phyloP scores from a whole-genome alignment of 2,888 invertebrate genomes.

The Saturnia pavonia region DNA sequence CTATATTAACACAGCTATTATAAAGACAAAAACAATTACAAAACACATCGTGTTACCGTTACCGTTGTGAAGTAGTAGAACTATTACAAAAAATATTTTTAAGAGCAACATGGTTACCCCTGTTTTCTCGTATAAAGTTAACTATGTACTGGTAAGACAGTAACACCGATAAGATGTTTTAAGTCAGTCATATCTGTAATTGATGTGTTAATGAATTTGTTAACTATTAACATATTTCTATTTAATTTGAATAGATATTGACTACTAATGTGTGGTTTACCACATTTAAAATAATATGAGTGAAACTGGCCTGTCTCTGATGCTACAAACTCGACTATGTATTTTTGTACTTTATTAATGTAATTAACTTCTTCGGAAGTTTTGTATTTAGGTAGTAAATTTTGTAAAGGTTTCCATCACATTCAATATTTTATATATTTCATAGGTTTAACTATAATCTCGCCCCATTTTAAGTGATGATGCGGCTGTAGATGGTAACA shows the following conservation, averaged over 20 bases:
- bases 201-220: slow-evolving; percentile 8
- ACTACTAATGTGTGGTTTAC: neutral
- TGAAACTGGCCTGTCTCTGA: neutral
- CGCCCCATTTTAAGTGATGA: no score
- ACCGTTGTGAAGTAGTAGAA: slow-evolving; percentile 45
- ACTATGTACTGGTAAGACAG: slow-evolving; percentile 4
- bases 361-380: neutral
- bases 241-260: slow-evolving; percentile 22
- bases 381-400: neutral
- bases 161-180: slow-evolving; percentile 7
- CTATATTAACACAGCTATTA: slow-evolving; percentile 2
- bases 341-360: neutral
- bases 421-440: no score
- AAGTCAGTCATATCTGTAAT: slow-evolving; percentile 25
- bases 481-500: no score
- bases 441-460: no score
- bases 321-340: neutral
- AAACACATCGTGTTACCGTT: slow-evolving; percentile 35
- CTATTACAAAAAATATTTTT: slow-evolving; percentile 34
- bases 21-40: slow-evolving; percentile 24
- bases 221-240: slow-evolving; percentile 29
- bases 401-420: no score
- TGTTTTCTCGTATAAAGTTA: slow-evolving; percentile 19
- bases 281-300: neutral
- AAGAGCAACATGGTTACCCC: slow-evolving; percentile 28